Percentiles rank a stretch among this genome's conserved stretches.
These are phyloP conservation scores for Sphenodon punctatus DNA, from an alignment of 2,797 vertebrate species.

Conservation along the genomic window DNA sequence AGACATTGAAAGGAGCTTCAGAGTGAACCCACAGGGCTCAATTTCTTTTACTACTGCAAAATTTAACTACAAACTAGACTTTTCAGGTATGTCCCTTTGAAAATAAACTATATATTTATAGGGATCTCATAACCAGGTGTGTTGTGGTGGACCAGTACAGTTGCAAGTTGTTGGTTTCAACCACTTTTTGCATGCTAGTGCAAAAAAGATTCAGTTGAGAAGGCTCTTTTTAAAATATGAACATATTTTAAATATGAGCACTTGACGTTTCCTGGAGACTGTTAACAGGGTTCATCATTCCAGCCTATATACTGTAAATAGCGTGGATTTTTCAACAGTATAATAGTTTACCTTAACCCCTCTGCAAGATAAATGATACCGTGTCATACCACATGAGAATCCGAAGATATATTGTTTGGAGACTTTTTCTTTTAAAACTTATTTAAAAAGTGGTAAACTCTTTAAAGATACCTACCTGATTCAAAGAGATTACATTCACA, in stretches of 20 bases:
- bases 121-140: neutral
- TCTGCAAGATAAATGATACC: neutral
- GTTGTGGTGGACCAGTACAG: neutral
- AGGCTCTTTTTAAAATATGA: neutral
- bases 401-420: neutral
- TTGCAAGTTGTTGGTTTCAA: neutral
- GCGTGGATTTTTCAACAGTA: neutral
- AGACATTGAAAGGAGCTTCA: constrained; percentile 94
- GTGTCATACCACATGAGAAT: neutral
- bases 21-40: constrained; percentile 85
- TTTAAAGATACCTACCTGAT: no score
- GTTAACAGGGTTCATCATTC: neutral
- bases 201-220: neutral
- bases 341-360: neutral
- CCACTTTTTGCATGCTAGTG: neutral
- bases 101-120: neutral
- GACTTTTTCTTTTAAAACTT: neutral
- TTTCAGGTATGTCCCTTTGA: constrained; percentile 82
- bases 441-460: no score
- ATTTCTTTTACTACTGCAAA: constrained; percentile 93
- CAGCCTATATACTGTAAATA: neutral
- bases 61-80: constrained; percentile 94
- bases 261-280: neutral
- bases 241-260: no score
- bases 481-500: no score